These are phyloP conservation scores for Diachrysia chrysitis DNA, from an alignment of 2,888 invertebrate genomes.

Conservation along the genomic window DNA sequence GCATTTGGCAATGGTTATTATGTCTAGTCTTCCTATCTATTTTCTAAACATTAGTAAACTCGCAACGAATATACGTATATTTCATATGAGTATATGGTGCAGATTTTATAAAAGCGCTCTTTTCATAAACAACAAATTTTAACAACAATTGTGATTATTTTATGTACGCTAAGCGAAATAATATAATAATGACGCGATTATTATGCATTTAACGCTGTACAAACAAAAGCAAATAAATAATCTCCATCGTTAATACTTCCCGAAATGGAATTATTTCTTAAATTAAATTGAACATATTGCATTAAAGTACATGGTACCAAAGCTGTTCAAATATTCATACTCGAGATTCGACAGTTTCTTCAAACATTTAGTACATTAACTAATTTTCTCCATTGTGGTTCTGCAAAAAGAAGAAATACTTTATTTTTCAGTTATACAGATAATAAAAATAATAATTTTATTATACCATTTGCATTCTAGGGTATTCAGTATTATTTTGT, in stretches of 20 bases:
- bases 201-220: background rate
- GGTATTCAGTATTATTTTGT: no score
- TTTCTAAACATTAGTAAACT: background rate
- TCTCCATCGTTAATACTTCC: background rate
- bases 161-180: background rate
- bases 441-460: no score
- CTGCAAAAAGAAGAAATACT: constrained; percentile 61
- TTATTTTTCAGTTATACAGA: background rate
- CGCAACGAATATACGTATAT: background rate
- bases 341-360: constrained; percentile 31
- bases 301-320: constrained; percentile 23
- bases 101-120: background rate
- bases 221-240: background rate
- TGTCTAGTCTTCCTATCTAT: background rate
- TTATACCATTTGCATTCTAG: no score
- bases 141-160: background rate
- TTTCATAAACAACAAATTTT: constrained; percentile 1
- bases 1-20: background rate
- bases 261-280: constrained; percentile 12
- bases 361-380: constrained; percentile 72
- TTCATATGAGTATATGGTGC: background rate
- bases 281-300: constrained; percentile 18
- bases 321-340: constrained; percentile 12
- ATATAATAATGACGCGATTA: constrained; percentile 7
- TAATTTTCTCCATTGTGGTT: constrained; percentile 77